Percentiles rank a stretch among this genome's conserved stretches.
Conservation (phyloP, 2,888 invertebrate species). For the Conistra vaccinii region DNA sequence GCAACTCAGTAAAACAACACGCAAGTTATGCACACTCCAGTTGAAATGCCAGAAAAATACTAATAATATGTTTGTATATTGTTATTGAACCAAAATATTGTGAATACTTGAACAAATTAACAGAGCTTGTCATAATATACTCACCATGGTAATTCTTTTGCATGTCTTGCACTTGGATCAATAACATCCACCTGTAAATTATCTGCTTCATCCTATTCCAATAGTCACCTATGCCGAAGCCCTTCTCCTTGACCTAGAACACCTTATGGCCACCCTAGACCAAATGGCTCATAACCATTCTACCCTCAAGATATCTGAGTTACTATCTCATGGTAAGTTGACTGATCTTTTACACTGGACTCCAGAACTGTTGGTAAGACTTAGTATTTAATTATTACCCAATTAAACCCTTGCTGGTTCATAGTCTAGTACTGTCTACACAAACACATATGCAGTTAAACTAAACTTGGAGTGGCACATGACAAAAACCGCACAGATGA, state of each 20-base stretch:
- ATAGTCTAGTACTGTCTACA: conserved; percentile 1
- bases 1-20: conserved; percentile 63
- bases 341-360: conserved; percentile 32
- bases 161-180: conserved; percentile 90
- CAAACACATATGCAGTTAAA: not conserved
- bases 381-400: conserved; percentile 24
- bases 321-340: conserved; percentile 89
- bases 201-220: conserved; percentile 82
- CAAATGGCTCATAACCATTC: conserved; percentile 90
- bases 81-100: conserved; percentile 43
- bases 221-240: conserved; percentile 90
- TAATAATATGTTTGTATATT: conserved; percentile 32
- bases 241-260: conserved; percentile 90
- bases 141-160: conserved; percentile 84
- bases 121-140: conserved; percentile 67
- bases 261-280: conserved; percentile 90
- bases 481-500: not conserved
- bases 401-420: conserved; percentile 12
- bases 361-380: conserved; percentile 50
- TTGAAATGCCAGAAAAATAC: conserved; percentile 52
- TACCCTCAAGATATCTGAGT: conserved; percentile 89
- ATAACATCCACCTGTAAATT: conserved; percentile 80
- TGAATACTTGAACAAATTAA: conserved; percentile 49
- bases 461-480: not conserved
- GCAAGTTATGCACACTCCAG: conserved; percentile 62